phyloP scores from a whole-genome alignment of 1,140 invertebrate genomes.

The Holotrichia oblita region DNA sequence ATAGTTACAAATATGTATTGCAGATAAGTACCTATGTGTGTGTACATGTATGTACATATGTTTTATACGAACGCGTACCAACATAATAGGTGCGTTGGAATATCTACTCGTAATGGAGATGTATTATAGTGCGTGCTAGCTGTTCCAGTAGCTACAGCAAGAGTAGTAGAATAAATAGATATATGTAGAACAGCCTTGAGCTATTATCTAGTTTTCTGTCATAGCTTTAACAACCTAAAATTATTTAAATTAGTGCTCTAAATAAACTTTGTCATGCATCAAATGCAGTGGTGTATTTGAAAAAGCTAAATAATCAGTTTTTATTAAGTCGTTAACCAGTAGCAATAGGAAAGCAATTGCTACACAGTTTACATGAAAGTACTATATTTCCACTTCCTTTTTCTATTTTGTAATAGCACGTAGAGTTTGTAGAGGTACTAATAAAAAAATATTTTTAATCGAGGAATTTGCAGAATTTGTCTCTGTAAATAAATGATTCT shows the following conservation, averaged over 20 bases:
- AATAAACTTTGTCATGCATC: neutral
- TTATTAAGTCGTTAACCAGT: neutral
- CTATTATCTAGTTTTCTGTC: constrained; percentile 29
- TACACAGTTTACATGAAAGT: too few relatives aligned
- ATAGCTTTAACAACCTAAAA: constrained; percentile 8
- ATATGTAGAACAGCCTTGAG: neutral
- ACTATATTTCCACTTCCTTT: too few relatives aligned
- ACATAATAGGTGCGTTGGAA: neutral
- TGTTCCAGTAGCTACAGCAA: constrained; percentile 9
- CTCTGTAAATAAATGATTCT: too few relatives aligned
- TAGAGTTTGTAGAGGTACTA: too few relatives aligned
- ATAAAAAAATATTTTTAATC: too few relatives aligned
- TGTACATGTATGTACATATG: neutral
- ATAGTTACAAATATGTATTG: neutral
- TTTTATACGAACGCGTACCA: neutral
- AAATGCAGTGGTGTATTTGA: neutral
- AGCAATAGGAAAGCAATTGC: neutral
- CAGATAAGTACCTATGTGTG: neutral
- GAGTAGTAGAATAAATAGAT: constrained; percentile 7
- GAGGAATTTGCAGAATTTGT: too few relatives aligned
- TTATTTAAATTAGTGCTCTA: constrained; percentile 8
- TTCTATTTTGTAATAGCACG: too few relatives aligned
- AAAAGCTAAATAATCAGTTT: neutral
- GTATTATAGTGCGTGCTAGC: constrained; percentile 3
- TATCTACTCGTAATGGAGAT: constrained; percentile 12